Base-by-base conservation (phyloP, 2,888 invertebrate species). In the Ophonus ardosiacus region DNA sequence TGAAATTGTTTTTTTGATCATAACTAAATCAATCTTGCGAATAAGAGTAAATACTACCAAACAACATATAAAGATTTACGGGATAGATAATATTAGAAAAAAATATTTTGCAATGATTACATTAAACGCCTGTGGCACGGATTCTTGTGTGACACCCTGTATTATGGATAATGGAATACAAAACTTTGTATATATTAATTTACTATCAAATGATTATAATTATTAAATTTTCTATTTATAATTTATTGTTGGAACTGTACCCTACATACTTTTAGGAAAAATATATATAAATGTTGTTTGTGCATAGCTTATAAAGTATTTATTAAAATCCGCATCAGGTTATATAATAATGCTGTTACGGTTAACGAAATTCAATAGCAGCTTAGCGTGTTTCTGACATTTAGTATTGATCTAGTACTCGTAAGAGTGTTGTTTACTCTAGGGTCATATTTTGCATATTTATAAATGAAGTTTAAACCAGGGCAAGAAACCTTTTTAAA, bases 361-460 rank as follows among this genome's bases (percentile, higher is more conserved):
- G 24, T 38, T 51, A 38, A 38, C 15, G 13, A 40, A 74, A 74
- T 74, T 43, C 71, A 74, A 74, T 68, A 68, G 15, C 10, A 74
- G 43, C 40, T 18, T 40, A 74, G 43, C 43, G 71, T 18, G 71
- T 43, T 74, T 74, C 43, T 74, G 71, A 74, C 71, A 74, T 74
- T 74, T 74, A 74, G 71, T 74, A 74, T 74, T 74, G 71, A 74
- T 74, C 21, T 17, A 40, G 10, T 31, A 31, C 21, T 17, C 17
- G 10, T 31, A 31, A 31, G 43, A 8, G 43, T 51, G 10, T 13
- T 51, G 43, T 51, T 51, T 51, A 13, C 43, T 51, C 13, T 51
- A 51, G 43, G 43, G 13, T 51, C 1, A 51, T 8, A 51, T 10
- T 51, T 13, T 51, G 43, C 43, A 51, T 51, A 31, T 31, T 31